Evolutionary conservation across 2,797 vertebrate species (phyloP).

Genomic region (Lophius americanus): DNA sequence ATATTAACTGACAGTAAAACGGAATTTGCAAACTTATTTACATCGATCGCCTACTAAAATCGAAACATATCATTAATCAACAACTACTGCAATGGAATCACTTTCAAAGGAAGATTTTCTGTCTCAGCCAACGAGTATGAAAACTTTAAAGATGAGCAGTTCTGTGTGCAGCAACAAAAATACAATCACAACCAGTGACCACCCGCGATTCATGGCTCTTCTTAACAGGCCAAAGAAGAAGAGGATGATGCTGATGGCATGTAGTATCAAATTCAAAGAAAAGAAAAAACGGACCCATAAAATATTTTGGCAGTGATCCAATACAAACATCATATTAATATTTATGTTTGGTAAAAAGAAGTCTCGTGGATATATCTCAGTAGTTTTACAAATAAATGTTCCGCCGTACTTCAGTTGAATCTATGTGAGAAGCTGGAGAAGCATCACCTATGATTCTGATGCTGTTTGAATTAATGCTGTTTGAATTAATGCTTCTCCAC

Average conservation of each 20-base stretch:
- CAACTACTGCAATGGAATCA: constrained; percentile 11
- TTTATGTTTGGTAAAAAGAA: constrained; percentile 35
- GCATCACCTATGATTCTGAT: background rate
- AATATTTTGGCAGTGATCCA: constrained; percentile 41
- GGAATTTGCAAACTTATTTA: constrained; percentile 65
- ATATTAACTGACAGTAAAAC: constrained; percentile 54
- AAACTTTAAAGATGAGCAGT: constrained; percentile 23
- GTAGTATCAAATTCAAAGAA: constrained; percentile 30
- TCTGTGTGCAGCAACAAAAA: constrained; percentile 38
- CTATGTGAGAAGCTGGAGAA: constrained; percentile 9
- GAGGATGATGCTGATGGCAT: constrained; percentile 15
- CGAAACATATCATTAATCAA: constrained; percentile 9
- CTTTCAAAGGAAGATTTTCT: constrained; percentile 30
- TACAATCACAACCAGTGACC: constrained; percentile 44
- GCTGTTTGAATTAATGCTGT: constrained; percentile 40
- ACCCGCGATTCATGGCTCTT: constrained; percentile 25
- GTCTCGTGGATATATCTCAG: background rate
- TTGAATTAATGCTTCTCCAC: constrained; percentile 24
- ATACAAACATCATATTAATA: constrained; percentile 52
- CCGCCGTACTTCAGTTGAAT: constrained; percentile 7
- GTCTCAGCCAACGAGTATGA: constrained; percentile 26
- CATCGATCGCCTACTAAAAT: constrained; percentile 61
- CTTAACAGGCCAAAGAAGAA: constrained; percentile 29
- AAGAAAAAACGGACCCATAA: constrained; percentile 24
- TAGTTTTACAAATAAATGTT: constrained; percentile 33